Conservation (phyloP, 1,140 invertebrate species). For the Caenorhabditis remanei region DNA sequence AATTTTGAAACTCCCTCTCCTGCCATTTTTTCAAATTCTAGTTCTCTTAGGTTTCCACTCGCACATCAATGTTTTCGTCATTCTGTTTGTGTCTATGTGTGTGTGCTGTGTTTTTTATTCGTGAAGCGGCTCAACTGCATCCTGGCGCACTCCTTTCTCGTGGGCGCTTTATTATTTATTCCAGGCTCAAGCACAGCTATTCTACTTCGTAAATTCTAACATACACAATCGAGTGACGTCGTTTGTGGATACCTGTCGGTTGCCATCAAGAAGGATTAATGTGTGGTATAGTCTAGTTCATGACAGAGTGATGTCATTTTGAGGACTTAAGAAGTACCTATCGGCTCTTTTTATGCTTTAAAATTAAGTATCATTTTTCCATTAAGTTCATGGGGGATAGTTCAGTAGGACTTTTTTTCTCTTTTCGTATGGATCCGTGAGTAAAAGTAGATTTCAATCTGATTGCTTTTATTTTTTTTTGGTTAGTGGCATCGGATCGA, state of each 20-base stretch:
- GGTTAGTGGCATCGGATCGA: background rate
- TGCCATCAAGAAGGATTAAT: background rate
- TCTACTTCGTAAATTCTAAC: background rate
- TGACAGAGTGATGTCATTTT: too few relatives aligned
- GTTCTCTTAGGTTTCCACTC: too few relatives aligned
- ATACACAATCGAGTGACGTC: background rate
- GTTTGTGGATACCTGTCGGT: background rate
- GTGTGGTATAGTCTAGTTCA: background rate
- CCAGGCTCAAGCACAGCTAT: background rate
- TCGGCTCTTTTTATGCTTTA: too few relatives aligned
- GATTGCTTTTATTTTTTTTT: background rate
- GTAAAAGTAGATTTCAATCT: conserved; percentile 2
- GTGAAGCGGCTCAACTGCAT: background rate
- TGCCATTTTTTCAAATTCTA: too few relatives aligned
- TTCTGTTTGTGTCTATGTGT: background rate
- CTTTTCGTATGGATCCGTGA: background rate
- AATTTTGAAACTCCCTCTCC: too few relatives aligned
- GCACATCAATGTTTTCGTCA: background rate
- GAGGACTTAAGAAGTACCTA: too few relatives aligned
- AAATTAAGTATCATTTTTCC: too few relatives aligned
- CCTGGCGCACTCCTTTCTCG: background rate
- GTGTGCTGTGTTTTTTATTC: conserved; percentile 2
- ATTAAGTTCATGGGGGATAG: too few relatives aligned
- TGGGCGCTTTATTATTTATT: conserved; percentile 34
- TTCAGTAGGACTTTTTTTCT: background rate